Conservation (phyloP, 2,113 vertebrate genomes). For the Syrrhaptes paradoxus region DNA sequence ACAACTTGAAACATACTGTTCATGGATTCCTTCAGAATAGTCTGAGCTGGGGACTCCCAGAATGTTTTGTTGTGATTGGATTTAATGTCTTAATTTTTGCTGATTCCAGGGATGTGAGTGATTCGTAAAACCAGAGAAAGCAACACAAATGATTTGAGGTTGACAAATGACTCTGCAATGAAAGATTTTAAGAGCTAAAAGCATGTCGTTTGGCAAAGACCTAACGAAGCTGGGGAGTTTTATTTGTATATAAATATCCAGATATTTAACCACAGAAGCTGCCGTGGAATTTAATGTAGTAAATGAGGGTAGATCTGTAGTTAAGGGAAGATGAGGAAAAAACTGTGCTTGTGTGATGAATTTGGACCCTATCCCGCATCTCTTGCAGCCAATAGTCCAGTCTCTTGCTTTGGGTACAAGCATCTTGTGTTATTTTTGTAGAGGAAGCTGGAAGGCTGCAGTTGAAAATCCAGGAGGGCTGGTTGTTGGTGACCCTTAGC, state of each 20-base stretch:
- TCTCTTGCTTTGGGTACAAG: background rate
- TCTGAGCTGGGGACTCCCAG: background rate
- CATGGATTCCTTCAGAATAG: background rate
- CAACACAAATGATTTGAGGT: background rate
- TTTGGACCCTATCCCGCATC: accelerated
- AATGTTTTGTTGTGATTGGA: background rate
- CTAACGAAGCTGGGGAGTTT: background rate
- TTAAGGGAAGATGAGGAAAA: background rate
- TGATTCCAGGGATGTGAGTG: background rate
- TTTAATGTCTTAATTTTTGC: background rate
- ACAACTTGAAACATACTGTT: background rate
- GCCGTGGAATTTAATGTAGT: background rate
- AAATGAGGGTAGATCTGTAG: background rate
- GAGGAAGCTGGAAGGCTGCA: background rate
- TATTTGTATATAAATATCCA: background rate
- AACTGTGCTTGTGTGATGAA: background rate
- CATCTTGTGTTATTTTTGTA: background rate
- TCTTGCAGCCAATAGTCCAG: background rate
- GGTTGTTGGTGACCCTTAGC: background rate
- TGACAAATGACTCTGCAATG: background rate
- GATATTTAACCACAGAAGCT: background rate
- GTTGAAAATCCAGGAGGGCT: background rate
- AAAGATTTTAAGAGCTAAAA: background rate
- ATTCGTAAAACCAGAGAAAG: background rate
- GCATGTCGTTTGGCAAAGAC: background rate